Base-by-base conservation (phyloP, 2,888 invertebrate genomes). In the Oscheius sp. region DNA sequence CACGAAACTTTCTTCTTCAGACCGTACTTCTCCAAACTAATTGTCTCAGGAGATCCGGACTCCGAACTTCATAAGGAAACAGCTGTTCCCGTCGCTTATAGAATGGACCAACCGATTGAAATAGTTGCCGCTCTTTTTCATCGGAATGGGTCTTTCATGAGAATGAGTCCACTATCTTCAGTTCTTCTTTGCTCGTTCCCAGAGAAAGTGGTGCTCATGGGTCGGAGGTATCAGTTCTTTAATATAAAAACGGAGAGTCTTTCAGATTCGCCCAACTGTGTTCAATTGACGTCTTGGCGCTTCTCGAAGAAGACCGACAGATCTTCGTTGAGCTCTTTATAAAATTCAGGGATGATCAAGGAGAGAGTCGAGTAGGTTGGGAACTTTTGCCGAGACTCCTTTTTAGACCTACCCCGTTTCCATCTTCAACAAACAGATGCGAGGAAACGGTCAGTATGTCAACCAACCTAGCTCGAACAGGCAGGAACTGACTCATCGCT, bases 401-500 rank as follows among this genome's bases (percentile, higher is more conserved):
- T 21, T 21, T 21, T 59, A 86, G 85, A 59, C 85, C 65, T 92
- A 92, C 83, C 90, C 92, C 1, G 84, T 93, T 37, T 93, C 93
- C 9, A 89, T 93, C 57, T 89, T 92, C 29, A 91, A 92, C 42
- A 89, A 89, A 71, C 92, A 92, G 81, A 89, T 91, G 76, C 89
- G 90, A 72, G 88, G 89, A 68, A 90, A 90, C 76, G 90, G 90
- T 21, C 88, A 89, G 58, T 88, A 85, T 73, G 86, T 87, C 48
- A 90, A 91, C 86, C 53, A 62, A 32, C 32, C 37, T 2, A 48
- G 42, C 11, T 58, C 70, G 7, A 60, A 50, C 42, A n/a, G 60
- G 47, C 48, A 93, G 93, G 92, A 92, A 84, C 88, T 94, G 48
- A 92, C 93, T 0, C 91, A 93, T 79, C 91, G 94, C 76, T 93